These are phyloP conservation scores for Cyprinodon tularosa DNA, from an alignment of 2,113 vertebrate genomes.

Conservation along the genomic window DNA sequence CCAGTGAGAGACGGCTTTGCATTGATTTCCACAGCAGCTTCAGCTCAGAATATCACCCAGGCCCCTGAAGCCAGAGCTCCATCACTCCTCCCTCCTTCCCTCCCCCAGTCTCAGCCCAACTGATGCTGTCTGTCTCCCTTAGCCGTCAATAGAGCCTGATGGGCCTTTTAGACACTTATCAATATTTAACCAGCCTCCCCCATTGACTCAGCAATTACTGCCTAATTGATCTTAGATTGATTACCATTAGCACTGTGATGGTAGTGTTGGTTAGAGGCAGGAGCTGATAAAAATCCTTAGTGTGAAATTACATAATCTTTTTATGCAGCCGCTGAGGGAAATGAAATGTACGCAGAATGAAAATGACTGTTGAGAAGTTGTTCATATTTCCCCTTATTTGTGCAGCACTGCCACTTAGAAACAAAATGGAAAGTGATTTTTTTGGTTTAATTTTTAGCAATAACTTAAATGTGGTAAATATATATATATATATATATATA, in stretches of 20 bases:
- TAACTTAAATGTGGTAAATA: neutral
- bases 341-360: neutral
- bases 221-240: constrained; percentile 89
- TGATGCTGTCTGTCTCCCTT: constrained; percentile 76
- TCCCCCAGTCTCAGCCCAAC: constrained; percentile 47
- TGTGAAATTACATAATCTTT: constrained; percentile 59
- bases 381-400: neutral
- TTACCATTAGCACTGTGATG: constrained; percentile 79
- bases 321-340: constrained; percentile 35
- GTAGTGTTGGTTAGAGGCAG: constrained; percentile 51
- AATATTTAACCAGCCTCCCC: constrained; percentile 85
- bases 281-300: constrained; percentile 61
- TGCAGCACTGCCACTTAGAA: neutral
- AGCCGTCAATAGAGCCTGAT: constrained; percentile 80
- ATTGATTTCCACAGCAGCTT: constrained; percentile 62
- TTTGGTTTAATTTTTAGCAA: neutral
- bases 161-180: constrained; percentile 86
- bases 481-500: neutral
- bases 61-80: constrained; percentile 54
- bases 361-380: constrained; percentile 3
- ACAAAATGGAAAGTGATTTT: neutral
- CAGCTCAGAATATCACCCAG: constrained; percentile 73
- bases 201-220: constrained; percentile 87
- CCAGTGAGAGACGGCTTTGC: constrained; percentile 35
- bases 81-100: constrained; percentile 49